Evolutionary conservation across 2,888 invertebrate genomes (phyloP).

Genomic region (Strigamia crassipes): DNA sequence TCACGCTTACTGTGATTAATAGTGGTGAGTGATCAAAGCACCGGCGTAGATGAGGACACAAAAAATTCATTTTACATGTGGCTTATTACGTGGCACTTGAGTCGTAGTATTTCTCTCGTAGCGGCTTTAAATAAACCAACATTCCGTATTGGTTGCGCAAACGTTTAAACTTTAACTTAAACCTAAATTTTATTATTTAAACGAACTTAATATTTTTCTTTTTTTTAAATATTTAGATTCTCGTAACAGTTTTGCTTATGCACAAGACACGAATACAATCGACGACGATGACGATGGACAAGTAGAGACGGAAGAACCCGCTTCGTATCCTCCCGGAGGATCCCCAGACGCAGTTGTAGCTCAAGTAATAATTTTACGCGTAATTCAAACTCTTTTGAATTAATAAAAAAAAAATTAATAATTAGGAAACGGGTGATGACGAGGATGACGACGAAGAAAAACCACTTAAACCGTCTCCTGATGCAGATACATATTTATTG

Average conservation of each 20-base stretch:
- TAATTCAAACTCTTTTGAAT: not conserved
- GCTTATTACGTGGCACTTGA: constrained; percentile 32
- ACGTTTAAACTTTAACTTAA: no score
- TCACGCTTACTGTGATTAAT: constrained; percentile 44
- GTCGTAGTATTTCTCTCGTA: not conserved
- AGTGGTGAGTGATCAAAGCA: constrained; percentile 43
- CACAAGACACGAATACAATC: constrained; percentile 50
- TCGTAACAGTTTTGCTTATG: not conserved
- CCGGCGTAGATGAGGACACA: not conserved
- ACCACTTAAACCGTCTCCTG: constrained; percentile 72
- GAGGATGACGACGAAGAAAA: constrained; percentile 51
- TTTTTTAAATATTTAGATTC: not conserved
- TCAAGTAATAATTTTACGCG: not conserved
- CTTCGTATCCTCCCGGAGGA: not conserved
- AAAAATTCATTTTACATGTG: not conserved
- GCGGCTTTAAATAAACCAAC: not conserved
- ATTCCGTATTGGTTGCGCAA: no score
- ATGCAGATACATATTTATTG: constrained; percentile 87
- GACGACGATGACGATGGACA: constrained; percentile 53
- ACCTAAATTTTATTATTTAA: no score
- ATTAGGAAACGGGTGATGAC: constrained; percentile 49
- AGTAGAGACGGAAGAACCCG: constrained; percentile 50
- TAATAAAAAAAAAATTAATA: constrained; percentile 30
- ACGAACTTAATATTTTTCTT: not conserved
- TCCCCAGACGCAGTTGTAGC: not conserved